Percentiles rank a stretch among this genome's conserved stretches.
These are phyloP conservation scores for Amphibalanus amphitrite DNA, from an alignment of 1,140 invertebrate species.

Conservation along the genomic window DNA sequence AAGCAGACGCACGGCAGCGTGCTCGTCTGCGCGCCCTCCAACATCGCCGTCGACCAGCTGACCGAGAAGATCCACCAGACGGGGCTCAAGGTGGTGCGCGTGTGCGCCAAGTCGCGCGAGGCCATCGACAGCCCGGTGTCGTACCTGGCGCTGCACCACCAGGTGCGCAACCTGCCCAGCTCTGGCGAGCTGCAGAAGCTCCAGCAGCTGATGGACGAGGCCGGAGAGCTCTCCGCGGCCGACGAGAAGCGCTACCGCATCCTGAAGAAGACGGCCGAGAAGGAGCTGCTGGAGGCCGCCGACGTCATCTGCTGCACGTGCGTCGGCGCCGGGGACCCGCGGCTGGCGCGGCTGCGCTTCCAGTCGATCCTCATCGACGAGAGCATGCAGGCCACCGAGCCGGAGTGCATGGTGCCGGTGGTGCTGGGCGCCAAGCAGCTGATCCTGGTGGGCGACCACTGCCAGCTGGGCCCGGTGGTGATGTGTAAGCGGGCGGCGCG, in stretches of 20 bases:
- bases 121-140: conserved; percentile 95
- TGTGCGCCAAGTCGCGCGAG: conserved; percentile 96
- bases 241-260: conserved; percentile 90
- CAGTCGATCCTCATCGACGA: conserved; percentile 97
- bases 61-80: conserved; percentile 98
- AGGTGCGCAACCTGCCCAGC: conserved; percentile 65
- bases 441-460: conserved; percentile 75
- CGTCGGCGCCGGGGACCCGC: conserved; percentile 91
- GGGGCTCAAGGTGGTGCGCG: conserved; percentile 83
- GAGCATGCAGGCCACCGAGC: conserved; percentile 84
- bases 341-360: conserved; percentile 80
- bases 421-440: conserved; percentile 81
- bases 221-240: conserved; percentile 67
- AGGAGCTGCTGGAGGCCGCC: conserved; percentile 80
- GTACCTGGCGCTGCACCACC: conserved; percentile 92
- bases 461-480: conserved; percentile 92
- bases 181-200: conserved; percentile 76
- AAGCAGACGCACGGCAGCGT: conserved; percentile 85
- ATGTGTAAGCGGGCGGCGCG: conserved; percentile 99
- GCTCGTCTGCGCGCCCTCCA: conserved; percentile 94
- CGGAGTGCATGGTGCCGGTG: conserved; percentile 97
- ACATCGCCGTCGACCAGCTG: conserved; percentile 97
- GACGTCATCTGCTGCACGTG: conserved; percentile 99
- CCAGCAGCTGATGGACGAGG: conserved; percentile 93
- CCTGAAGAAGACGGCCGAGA: conserved; percentile 79